Evolutionary conservation across 2,113 vertebrate species (phyloP).

Genomic region (Solea senegalensis): DNA sequence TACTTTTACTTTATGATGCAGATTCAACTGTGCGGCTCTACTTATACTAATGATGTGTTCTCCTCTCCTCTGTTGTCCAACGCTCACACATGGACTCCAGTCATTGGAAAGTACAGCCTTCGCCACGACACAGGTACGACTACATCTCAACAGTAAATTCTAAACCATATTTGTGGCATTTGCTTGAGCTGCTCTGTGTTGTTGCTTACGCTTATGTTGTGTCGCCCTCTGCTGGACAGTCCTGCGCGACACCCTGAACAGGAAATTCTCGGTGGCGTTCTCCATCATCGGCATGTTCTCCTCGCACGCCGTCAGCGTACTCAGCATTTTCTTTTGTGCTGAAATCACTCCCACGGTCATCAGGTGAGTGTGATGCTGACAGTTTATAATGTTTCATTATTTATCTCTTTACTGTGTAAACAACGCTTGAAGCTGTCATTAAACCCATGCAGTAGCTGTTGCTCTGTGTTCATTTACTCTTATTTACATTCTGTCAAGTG

Average conservation of each 20-base stretch:
- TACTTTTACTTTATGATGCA: too few species aligned
- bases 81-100: constrained; percentile 74
- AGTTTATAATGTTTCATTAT: too few species aligned
- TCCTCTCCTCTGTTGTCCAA: constrained; percentile 7
- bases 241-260: constrained; percentile 92
- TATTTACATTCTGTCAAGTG: too few species aligned
- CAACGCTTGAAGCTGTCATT: too few species aligned
- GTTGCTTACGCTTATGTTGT: neutral
- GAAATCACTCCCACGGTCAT: constrained; percentile 98
- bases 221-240: constrained; percentile 73
- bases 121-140: constrained; percentile 91
- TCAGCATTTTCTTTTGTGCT: constrained; percentile 97
- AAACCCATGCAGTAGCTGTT: too few species aligned
- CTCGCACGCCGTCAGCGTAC: constrained; percentile 93
- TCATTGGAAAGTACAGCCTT: constrained; percentile 97
- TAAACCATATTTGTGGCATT: neutral
- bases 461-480: too few species aligned
- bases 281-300: constrained; percentile 99
- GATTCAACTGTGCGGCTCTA: too few species aligned
- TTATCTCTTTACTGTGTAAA: too few species aligned
- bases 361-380: constrained; percentile 81
- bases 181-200: neutral
- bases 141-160: neutral
- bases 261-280: constrained; percentile 93
- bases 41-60: constrained; percentile 30